Evolutionary conservation across 2,888 invertebrate genomes (phyloP), one percentile per base, ranked within the genome.

Genomic region (Fragum fragum): DNA sequence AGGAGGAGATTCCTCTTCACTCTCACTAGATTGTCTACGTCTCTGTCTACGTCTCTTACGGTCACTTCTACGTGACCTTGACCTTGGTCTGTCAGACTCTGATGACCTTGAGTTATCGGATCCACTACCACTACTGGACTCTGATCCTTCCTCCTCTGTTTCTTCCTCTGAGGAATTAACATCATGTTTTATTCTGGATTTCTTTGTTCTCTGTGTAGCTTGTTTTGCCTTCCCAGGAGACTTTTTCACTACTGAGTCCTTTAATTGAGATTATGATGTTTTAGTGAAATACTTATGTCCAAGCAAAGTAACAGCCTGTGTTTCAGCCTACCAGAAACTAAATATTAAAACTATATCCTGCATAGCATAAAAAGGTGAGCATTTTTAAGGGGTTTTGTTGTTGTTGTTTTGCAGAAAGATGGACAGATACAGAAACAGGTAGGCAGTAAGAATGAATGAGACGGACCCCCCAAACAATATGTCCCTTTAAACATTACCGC

Each of bases 41-140:
- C 29, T 70, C n/a, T 23, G 18, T 7, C 52, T 39, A 14, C 42
- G 21, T 21, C 61, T 47, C 47, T 28, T 61, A 0, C 36, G n/a
- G 18, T 29, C 70, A 3, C 42, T 21, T n/a, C 28, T 18, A 16
- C 7, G 23, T n/a, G 57, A 72, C 36, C 21, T 29, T 36, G 70
- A 76, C 42, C 14, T 47, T 29, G 70, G 59, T 21, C 32, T 29
- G 9, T 26, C 21, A n/a, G 69, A 59, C 9, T 32, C 32, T 11
- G 73, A 66, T 21, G 63, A 63, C 32, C 21, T 52, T 0, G 77
- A 77, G 28, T 42, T 71, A 2, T 53, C 63, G 18, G 76, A 76
- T 23, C 70, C 75, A 26, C 76, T 73, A 0, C 72, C 78, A 2
- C 76, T 63, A 23, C 73, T 66, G 29, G 59, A 68, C 18, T 42